Percentiles rank a stretch among this genome's conserved stretches.
These are phyloP conservation scores for Bufo gargarizans DNA, from an alignment of 2,113 vertebrate species.

Conservation along the genomic window DNA sequence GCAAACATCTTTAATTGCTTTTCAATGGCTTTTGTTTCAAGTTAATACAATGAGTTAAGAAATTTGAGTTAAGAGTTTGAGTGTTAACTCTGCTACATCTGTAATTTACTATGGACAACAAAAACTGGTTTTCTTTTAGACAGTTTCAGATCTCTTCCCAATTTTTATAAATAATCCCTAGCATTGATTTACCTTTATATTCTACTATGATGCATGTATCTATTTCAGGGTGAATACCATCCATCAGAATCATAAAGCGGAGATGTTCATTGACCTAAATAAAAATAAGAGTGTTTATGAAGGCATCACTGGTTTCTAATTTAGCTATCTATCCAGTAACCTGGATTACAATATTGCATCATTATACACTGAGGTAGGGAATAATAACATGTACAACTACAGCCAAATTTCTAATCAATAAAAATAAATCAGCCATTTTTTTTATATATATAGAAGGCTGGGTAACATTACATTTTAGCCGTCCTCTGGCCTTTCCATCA, in stretches of 20 bases:
- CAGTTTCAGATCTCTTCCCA: too few species aligned
- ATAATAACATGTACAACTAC: neutral
- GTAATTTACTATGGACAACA: too few species aligned
- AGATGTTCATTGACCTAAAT: conserved; percentile 73
- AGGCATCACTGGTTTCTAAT: neutral
- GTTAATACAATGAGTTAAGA: too few species aligned
- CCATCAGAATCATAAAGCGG: conserved; percentile 84
- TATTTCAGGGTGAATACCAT: conserved; percentile 81
- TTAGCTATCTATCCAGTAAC: neutral
- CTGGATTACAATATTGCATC: neutral
- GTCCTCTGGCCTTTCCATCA: too few species aligned
- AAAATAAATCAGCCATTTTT: too few species aligned
- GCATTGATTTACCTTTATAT: conserved; percentile 74
- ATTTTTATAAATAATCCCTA: neutral
- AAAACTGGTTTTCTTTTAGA: too few species aligned
- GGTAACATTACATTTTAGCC: too few species aligned
- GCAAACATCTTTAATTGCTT: too few species aligned
- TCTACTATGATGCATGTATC: conserved; percentile 83
- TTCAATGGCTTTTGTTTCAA: too few species aligned
- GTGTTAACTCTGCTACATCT: too few species aligned
- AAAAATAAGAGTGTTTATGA: neutral
- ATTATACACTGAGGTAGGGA: neutral
- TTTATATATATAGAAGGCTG: too few species aligned
- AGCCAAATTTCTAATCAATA: neutral
- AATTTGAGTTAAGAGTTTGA: too few species aligned